These are phyloP conservation scores for Parazoanthus atlanticus DNA, from an alignment of 92 coral and sea anemone genomes.

Conservation along the genomic window DNA sequence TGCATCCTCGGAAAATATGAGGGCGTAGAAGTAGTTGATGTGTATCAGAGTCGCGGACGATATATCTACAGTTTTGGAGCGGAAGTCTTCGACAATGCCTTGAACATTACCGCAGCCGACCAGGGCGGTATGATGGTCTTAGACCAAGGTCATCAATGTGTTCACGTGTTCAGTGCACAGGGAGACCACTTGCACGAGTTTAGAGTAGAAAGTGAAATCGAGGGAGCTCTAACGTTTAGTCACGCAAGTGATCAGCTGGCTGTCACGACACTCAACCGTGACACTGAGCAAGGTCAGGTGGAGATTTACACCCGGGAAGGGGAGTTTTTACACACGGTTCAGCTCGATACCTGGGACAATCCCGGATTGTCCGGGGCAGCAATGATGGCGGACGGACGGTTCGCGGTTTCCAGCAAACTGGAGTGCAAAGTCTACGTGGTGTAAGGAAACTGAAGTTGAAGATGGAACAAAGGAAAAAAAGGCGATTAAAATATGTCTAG, in stretches of 20 bases:
- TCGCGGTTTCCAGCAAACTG: slow-evolving; percentile 24
- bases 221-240: slow-evolving; percentile 25
- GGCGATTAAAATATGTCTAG: too few species aligned
- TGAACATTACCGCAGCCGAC: background rate
- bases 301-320: slow-evolving; percentile 28
- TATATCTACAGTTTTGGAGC: slow-evolving; percentile 23
- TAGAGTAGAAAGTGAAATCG: slow-evolving; percentile 1
- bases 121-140: slow-evolving; percentile 14
- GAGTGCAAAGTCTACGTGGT: slow-evolving; percentile 29
- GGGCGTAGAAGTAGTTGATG: slow-evolving; percentile 8
- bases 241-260: slow-evolving; percentile 28
- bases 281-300: slow-evolving; percentile 40
- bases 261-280: slow-evolving; percentile 25
- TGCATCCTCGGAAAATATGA: slow-evolving; percentile 28
- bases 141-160: slow-evolving; percentile 18
- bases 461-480: too few species aligned
- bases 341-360: slow-evolving; percentile 35
- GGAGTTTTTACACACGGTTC: slow-evolving; percentile 15
- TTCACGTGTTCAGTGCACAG: slow-evolving; percentile 12
- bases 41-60: slow-evolving; percentile 16
- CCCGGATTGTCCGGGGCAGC: slow-evolving; percentile 25
- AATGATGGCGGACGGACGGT: slow-evolving; percentile 26
- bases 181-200: slow-evolving; percentile 20
- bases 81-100: slow-evolving; percentile 4
- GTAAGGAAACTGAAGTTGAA: background rate